Evolutionary conservation across 1,140 invertebrate genomes (phyloP).

Genomic region (Penaeus japonicus): DNA sequence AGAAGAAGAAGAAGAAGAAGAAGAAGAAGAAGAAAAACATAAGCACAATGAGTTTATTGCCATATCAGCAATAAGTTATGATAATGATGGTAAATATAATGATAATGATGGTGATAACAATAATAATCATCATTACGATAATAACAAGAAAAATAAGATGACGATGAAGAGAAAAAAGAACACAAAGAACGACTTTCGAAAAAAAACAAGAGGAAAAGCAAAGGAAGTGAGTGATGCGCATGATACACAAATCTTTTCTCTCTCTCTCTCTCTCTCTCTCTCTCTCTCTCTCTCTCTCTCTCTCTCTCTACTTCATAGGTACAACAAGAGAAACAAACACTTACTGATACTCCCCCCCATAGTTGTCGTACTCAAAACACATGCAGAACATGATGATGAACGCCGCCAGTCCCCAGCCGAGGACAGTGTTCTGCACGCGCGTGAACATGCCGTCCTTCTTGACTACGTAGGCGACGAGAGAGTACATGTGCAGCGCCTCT

Average conservation of each 20-base stretch:
- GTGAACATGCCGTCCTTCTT: conserved; percentile 62
- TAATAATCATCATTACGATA: not conserved
- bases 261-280: too few relatives aligned
- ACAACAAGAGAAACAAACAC: not conserved
- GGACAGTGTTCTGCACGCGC: conserved; percentile 61
- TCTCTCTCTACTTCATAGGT: not conserved
- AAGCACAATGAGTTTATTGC: not conserved
- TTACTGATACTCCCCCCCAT: conserved; percentile 62
- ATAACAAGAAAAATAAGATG: not conserved
- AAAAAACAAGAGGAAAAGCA: not conserved
- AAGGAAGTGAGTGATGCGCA: not conserved
- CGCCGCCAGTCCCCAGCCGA: conserved; percentile 62
- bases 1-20: not conserved
- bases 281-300: too few relatives aligned
- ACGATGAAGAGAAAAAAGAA: not conserved
- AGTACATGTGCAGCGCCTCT: conserved; percentile 63
- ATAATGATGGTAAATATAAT: not conserved
- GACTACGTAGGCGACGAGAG: conserved; percentile 62
- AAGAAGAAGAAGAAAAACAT: not conserved
- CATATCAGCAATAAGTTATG: too few relatives aligned
- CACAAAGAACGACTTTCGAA: not conserved
- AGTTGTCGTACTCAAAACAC: conserved; percentile 61
- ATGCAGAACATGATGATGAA: conserved; percentile 61
- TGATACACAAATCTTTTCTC: too few relatives aligned
- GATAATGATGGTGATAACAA: not conserved